Evolutionary conservation across 1,140 invertebrate genomes (phyloP), one percentile per base, ranked within the genome.

Genomic region (Thrips palmi): DNA sequence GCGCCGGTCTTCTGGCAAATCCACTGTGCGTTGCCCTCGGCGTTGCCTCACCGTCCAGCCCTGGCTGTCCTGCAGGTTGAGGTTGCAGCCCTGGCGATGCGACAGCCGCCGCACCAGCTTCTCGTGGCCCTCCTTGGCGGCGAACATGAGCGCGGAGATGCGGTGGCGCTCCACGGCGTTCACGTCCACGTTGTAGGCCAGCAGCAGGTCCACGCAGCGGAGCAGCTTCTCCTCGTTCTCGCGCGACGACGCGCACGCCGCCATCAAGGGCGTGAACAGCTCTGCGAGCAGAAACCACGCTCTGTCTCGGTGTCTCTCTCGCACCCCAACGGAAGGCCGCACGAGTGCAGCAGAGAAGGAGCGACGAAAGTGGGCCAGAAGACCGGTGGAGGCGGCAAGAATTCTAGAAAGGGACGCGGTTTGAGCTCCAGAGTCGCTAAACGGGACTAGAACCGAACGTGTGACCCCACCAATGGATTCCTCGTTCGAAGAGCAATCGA

Each of bases 111-210:
- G 50, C 2, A 70, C 68, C 40, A 68, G 63, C 15, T 65, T 57
- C 10, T 52, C 45, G 32, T 64, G 58, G n/a, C 70, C 70, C 50
- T 76, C 70, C 45, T 66, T 67, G 10, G 64, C 65, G 18, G 73
- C 70, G 45, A 75, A 58, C 71, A 76, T 75, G 33, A 75, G 50
- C 2, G 73, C 67, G 22, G 72, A 74, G 15, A 50, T 58, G 47
- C 47, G 37, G 44, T 56, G 64, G 48, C 61, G 56, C 45, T 68
- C 65, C 39, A 52, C 47, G 10, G 50, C 52, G 48, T 63, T 58
- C 4, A 61, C 51, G 17, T 56, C 47, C 4, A 61, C 64, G 14
- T 57, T 57, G 40, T 50, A 43, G 11, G 55, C 50, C 14, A 68
- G 37, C 24, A 68, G 46, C 5, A 51, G 24, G 14, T 49, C 40